These are phyloP conservation scores for Diarsia dahlii DNA, from an alignment of 2,888 invertebrate species.

Conservation along the genomic window DNA sequence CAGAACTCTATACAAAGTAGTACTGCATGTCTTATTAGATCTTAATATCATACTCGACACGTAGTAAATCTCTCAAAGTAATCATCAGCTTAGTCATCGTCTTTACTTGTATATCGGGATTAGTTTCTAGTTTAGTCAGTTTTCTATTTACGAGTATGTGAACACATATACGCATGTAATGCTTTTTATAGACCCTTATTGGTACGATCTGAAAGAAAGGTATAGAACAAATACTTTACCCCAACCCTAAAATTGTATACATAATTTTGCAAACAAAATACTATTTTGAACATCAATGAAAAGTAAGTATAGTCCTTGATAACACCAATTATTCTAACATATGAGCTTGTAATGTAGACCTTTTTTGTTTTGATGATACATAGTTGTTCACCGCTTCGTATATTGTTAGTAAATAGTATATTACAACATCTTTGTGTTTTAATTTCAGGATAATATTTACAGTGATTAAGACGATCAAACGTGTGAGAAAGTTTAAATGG, in stretches of 20 bases:
- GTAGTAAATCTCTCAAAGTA: slow-evolving; percentile 12
- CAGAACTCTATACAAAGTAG: neutral
- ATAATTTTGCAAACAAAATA: neutral
- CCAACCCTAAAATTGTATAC: neutral
- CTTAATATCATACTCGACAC: slow-evolving; percentile 7
- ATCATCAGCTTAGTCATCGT: slow-evolving; percentile 25
- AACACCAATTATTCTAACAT: neutral
- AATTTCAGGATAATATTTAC: neutral
- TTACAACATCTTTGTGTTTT: neutral
- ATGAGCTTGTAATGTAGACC: neutral
- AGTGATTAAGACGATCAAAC: neutral
- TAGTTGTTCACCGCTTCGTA: neutral
- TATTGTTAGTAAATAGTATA: neutral
- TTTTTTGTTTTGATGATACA: neutral
- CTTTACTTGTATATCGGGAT: slow-evolving; percentile 12
- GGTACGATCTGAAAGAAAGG: neutral
- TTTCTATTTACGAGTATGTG: neutral
- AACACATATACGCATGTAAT: neutral
- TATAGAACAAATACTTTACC: neutral
- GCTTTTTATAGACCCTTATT: neutral
- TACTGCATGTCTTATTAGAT: neutral
- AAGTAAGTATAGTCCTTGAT: neutral
- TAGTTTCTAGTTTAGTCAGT: slow-evolving; percentile 9
- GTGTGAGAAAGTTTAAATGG: neutral
- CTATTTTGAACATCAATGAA: neutral